phyloP scores from a whole-genome alignment of 1,140 invertebrate species.

The Centruroides sculpturatus region DNA sequence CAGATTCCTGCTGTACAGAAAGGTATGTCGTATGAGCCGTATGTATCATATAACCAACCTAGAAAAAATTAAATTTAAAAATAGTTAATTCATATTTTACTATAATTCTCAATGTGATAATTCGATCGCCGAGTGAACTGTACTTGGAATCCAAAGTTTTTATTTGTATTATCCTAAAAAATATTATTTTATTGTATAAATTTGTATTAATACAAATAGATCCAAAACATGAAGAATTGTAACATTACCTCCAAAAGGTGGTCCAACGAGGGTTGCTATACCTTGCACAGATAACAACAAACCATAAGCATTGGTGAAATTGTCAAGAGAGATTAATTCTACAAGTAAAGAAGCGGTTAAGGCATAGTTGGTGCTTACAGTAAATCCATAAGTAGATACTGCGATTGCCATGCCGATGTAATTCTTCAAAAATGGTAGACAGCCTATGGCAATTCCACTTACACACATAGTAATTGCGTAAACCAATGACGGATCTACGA shows the following conservation, averaged over 20 bases:
- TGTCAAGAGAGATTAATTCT: conserved; percentile 64
- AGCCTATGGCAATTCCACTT: conserved; percentile 50
- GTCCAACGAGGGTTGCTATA: conserved; percentile 69
- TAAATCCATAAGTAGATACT: conserved; percentile 51
- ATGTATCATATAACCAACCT: conserved; percentile 67
- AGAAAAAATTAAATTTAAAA: conserved; percentile 22
- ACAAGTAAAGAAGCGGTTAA: conserved; percentile 72
- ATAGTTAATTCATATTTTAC: no score
- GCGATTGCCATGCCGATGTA: conserved; percentile 42
- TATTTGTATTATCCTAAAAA: no score
- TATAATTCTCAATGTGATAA: no score
- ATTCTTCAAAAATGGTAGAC: conserved; percentile 51
- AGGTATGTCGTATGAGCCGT: conserved; percentile 57
- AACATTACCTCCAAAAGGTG: conserved; percentile 54
- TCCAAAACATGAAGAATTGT: no score
- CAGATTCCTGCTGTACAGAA: conserved; percentile 76
- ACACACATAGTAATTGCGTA: conserved; percentile 63
- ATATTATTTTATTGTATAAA: no score
- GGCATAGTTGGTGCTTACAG: conserved; percentile 75
- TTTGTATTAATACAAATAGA: no score
- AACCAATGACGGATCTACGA: conserved; percentile 52
- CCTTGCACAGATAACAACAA: conserved; percentile 73
- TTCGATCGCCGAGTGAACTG: no score
- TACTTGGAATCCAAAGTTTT: no score
- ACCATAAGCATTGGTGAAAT: conserved; percentile 81